Evolutionary conservation across 2,888 invertebrate species (phyloP), one percentile per base, ranked within the genome.

Genomic region (Phanerotoma sp.): DNA sequence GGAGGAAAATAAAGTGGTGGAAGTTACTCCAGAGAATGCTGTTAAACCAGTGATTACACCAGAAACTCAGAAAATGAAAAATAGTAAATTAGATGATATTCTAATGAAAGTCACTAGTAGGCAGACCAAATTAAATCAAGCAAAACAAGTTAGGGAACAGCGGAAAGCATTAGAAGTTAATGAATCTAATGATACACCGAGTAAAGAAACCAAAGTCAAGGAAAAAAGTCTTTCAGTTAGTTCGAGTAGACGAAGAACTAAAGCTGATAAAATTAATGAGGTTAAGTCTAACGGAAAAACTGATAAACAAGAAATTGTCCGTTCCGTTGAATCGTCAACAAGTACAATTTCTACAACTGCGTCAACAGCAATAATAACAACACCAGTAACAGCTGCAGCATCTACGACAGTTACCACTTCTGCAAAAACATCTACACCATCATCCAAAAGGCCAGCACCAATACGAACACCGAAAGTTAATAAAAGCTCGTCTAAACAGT

Each of bases 11-110:
- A 51, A 33, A 6, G 53, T 37, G 0, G 18, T 38, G 4, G 67
- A 66, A 1, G 22, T 52, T 6, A n/a, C 37, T 28, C 56, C 58
- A 11, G 66, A 61, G 15, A 57, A 62, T 10, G 62, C 41, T 4
- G 32, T 44, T 10, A 44, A 54, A 35, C 35, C 41, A 21, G 28
- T 44, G 16, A 11, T 30, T 5, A 41, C 9, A n/a, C 21, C 16
- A 6, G 46, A 53, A n/a, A 16, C 28, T 20, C 18, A 45, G 1
- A 47, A 67, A 3, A 77, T 74, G 48, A 73, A 71, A 21, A 75
- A 75, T 32, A 74, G 71, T 38, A 77, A 75, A 52, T 61, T 77
- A 0, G 77, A 77, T 35, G 76, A 77, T 9, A 73, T 77, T 55
- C 51, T 77, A 30, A 51, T 70, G 54, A 77, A 77, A 50, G 74